phyloP scores from a whole-genome alignment of 2,888 invertebrate species.

The Phyllotreta striolata region DNA sequence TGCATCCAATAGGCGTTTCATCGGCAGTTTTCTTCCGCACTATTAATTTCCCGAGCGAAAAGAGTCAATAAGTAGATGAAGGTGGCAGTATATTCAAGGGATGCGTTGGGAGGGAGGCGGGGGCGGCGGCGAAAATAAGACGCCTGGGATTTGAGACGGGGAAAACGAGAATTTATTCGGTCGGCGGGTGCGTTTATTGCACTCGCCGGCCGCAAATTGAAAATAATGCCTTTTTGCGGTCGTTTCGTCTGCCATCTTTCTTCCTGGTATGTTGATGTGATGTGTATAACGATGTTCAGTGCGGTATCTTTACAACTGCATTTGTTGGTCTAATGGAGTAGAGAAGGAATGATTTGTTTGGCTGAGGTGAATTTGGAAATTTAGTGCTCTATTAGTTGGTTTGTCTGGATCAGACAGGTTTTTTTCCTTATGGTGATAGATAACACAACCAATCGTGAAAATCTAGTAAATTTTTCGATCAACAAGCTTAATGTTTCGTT shows the following conservation, averaged over 20 bases:
- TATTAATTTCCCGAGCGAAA: too few relatives aligned
- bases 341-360: too few relatives aligned
- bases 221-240: slow-evolving; percentile 55
- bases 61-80: too few relatives aligned
- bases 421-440: too few relatives aligned
- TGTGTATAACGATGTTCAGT: slow-evolving; percentile 16
- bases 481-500: too few relatives aligned
- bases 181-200: slow-evolving; percentile 52
- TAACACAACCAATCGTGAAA: too few relatives aligned
- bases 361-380: too few relatives aligned
- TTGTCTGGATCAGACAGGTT: too few relatives aligned
- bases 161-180: slow-evolving; percentile 53
- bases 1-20: too few relatives aligned
- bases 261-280: slow-evolving; percentile 18
- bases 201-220: slow-evolving; percentile 55
- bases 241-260: slow-evolving; percentile 30
- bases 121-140: slow-evolving; percentile 38
- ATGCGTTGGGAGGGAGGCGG: slow-evolving; percentile 13
- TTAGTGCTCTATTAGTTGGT: too few relatives aligned
- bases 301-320: slow-evolving; percentile 2
- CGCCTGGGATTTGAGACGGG: slow-evolving; percentile 38
- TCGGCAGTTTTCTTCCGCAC: too few relatives aligned
- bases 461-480: too few relatives aligned
- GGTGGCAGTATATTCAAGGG: slow-evolving; percentile 33
- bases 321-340: not conserved